Conservation (phyloP, 2,888 invertebrate genomes). For the Erebia epiphron region DNA sequence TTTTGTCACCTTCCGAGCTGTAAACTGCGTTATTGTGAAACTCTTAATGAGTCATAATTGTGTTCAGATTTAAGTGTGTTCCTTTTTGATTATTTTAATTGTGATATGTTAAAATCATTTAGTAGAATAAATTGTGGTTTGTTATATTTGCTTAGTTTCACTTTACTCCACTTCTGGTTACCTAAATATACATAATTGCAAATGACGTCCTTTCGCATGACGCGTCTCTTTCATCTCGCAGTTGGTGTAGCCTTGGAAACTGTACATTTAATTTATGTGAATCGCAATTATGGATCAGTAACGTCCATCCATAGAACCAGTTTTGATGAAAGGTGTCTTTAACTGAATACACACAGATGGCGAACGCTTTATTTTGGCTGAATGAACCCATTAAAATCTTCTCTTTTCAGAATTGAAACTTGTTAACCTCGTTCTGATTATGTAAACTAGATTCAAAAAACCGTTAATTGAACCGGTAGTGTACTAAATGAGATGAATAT, state of each 20-base stretch:
- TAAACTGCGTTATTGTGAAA: too few species aligned
- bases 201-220: not conserved
- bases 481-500: not conserved
- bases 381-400: conserved; percentile 4
- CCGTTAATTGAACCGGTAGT: not conserved
- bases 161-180: too few species aligned
- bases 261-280: conserved; percentile 9
- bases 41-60: too few species aligned
- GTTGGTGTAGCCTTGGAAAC: conserved; percentile 2
- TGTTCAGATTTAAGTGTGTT: too few species aligned
- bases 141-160: too few species aligned
- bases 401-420: conserved; percentile 11
- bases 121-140: too few species aligned
- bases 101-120: too few species aligned
- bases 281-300: conserved; percentile 3
- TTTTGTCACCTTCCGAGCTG: too few species aligned
- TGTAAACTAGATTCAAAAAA: not conserved
- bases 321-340: conserved; percentile 11
- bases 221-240: not conserved
- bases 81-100: too few species aligned
- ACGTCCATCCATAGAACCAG: not conserved
- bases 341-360: conserved; percentile 9
- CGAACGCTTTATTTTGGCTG: not conserved
- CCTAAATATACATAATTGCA: too few species aligned
- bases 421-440: not conserved